Evolutionary conservation across 2,888 invertebrate species (phyloP), one percentile per base, ranked within the genome.

Genomic region (Apamea anceps): DNA sequence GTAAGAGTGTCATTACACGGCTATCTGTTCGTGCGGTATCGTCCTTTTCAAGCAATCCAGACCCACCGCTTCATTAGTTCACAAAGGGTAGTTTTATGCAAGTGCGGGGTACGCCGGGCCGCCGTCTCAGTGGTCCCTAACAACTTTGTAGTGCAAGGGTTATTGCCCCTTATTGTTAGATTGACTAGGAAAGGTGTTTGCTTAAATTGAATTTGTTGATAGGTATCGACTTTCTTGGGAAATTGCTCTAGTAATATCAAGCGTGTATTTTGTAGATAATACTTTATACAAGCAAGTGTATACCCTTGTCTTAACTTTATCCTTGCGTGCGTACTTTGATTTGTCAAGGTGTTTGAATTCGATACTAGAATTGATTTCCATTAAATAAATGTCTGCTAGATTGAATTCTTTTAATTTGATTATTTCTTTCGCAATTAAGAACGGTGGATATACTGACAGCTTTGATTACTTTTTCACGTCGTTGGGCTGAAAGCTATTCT

Each of bases 11-110:
- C 77, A 77, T 77, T 75, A 73, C 66, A 65, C 65, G 32, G 48
- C 75, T 86, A 75, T 81, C 81, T 81, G 37, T 80, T 89, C 87
- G 77, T 77, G 88, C 54, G 76, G 73, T 77, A 79, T 84, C 67
- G 76, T 86, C 77, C 82, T 90, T 80, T 82, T 42, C 79, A 79
- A 81, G 87, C 79, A 75, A 85, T 85, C 70, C 65, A 80, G 80
- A 81, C 82, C 85, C 60, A 70, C 79, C 83, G 85, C 87, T 88
- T 80, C 83, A 89, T 83, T 88, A 83, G 77, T 68, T 70, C 78
- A 87, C 80, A 87, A 89, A 83, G 81, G 86, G 75, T 75, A 71
- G 79, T 73, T 72, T 70, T 57, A 85, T 80, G 89, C 80, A 88
- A 84, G 84, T 86, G 80, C 70, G 15, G 74, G 63, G 63, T 51